A percentile compares a stretch with the other conserved stretches of the same genome.
Conservation (phyloP, 2,888 invertebrate species). For the Anticlea derivata region DNA sequence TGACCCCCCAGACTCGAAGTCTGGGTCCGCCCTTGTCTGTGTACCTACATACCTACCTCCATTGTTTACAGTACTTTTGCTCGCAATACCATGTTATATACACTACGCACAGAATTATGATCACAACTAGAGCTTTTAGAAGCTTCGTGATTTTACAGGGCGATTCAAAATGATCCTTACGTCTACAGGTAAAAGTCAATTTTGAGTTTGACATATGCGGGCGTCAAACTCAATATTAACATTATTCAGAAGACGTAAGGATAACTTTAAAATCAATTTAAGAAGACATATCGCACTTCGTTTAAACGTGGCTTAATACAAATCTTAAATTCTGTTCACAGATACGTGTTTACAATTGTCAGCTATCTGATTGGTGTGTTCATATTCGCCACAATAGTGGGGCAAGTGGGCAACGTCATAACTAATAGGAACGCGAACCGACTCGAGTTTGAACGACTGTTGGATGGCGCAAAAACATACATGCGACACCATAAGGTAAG, state of each 20-base stretch:
- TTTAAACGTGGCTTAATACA: neutral
- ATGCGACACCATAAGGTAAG: conserved; percentile 96
- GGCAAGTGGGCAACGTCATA: conserved; percentile 98
- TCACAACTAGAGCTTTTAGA: neutral
- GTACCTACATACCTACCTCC: too few species aligned
- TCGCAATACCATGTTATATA: neutral
- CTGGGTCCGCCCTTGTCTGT: too few species aligned
- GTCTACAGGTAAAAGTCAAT: too few species aligned
- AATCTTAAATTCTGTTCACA: conserved; percentile 67
- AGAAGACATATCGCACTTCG: neutral
- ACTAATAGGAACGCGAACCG: conserved; percentile 98
- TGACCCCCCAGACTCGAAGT: too few species aligned
- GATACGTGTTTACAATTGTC: conserved; percentile 98
- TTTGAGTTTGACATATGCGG: too few species aligned
- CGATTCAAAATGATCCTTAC: too few species aligned
- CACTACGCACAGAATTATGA: neutral
- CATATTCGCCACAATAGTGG: conserved; percentile 98
- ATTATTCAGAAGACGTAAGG: too few species aligned
- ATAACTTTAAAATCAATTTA: too few species aligned
- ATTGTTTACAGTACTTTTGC: conserved; percentile 4
- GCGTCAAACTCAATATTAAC: too few species aligned
- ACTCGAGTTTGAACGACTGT: conserved; percentile 95
- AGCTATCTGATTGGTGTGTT: conserved; percentile 98
- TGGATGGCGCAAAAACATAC: conserved; percentile 98
- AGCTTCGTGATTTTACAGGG: too few species aligned